Evolutionary conservation across 2,113 vertebrate genomes (phyloP).

Genomic region (Alethe diademata): DNA sequence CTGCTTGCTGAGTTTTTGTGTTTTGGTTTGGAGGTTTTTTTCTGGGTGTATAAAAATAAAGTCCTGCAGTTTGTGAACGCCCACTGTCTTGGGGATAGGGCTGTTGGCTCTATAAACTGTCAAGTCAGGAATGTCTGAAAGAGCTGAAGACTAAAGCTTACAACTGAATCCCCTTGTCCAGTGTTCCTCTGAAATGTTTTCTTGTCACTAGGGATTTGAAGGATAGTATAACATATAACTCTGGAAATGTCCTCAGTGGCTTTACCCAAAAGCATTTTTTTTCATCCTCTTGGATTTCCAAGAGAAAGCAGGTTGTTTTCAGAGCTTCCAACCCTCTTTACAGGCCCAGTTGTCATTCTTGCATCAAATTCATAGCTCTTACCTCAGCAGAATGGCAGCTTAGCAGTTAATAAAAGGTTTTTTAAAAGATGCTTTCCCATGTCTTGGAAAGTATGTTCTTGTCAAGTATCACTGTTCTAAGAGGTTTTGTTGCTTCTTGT

Average conservation of each 20-base stretch:
- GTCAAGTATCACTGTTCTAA: neutral
- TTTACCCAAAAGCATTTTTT: neutral
- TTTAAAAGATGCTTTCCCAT: too few species aligned
- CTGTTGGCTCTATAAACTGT: neutral
- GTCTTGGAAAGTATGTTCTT: neutral
- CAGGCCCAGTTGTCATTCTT: neutral
- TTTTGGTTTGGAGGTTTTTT: neutral
- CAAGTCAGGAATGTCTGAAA: neutral
- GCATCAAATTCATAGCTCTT: neutral
- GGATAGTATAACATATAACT: neutral
- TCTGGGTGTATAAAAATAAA: neutral
- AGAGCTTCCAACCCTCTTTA: neutral
- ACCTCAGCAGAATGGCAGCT: neutral
- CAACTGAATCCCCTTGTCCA: neutral
- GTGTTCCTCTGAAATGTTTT: neutral
- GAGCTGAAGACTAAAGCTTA: neutral
- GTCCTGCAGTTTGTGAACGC: neutral
- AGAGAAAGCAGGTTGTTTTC: neutral
- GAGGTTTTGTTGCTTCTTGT: neutral
- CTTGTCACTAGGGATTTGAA: neutral
- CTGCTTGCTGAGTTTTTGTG: neutral
- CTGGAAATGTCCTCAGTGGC: neutral
- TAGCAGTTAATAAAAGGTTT: neutral
- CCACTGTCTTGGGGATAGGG: neutral
- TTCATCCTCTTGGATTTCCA: neutral